Evolutionary conservation across 64 coral and sea anemone species (phyloP).

Genomic region (Stylophora pistillata): DNA sequence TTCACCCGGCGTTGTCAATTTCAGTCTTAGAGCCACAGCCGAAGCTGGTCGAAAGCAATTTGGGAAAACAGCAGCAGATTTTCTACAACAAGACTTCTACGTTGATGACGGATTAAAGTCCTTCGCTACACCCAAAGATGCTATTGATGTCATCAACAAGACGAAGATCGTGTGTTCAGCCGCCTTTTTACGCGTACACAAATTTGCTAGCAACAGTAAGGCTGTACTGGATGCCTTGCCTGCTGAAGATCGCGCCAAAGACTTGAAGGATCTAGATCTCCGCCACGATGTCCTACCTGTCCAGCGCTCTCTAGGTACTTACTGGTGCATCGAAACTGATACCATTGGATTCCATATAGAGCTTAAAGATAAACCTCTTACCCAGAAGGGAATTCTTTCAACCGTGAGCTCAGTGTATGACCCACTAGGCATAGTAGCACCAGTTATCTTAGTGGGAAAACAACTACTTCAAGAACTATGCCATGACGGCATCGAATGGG

Average conservation of each 20-base stretch:
- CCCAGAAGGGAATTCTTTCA: constrained; percentile 23
- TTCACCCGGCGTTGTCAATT: constrained; percentile 34
- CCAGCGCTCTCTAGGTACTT: constrained; percentile 34
- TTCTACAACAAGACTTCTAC: too few species aligned
- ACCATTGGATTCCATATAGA: constrained; percentile 5
- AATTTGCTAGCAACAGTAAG: constrained; percentile 43
- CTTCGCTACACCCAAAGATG: too few species aligned
- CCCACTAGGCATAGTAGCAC: constrained; percentile 11
- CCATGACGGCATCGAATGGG: constrained; percentile 39
- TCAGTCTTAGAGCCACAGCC: constrained; percentile 6
- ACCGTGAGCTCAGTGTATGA: constrained; percentile 38
- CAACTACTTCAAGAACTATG: constrained; percentile 47
- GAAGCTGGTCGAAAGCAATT: too few species aligned
- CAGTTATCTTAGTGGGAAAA: constrained; percentile 48
- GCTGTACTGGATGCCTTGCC: constrained; percentile 32
- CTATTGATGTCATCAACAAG: too few species aligned
- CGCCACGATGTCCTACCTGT: constrained; percentile 18
- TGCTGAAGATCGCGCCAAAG: constrained; percentile 29
- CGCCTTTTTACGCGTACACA: too few species aligned
- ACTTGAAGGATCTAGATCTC: constrained; percentile 44
- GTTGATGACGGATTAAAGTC: too few species aligned
- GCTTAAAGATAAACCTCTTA: constrained; percentile 30
- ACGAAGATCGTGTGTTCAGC: too few species aligned
- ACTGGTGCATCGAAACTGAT: constrained; percentile 38
- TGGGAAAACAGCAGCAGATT: too few species aligned